Conservation (phyloP, 2,888 invertebrate genomes). For the Perithous albicinctus region DNA sequence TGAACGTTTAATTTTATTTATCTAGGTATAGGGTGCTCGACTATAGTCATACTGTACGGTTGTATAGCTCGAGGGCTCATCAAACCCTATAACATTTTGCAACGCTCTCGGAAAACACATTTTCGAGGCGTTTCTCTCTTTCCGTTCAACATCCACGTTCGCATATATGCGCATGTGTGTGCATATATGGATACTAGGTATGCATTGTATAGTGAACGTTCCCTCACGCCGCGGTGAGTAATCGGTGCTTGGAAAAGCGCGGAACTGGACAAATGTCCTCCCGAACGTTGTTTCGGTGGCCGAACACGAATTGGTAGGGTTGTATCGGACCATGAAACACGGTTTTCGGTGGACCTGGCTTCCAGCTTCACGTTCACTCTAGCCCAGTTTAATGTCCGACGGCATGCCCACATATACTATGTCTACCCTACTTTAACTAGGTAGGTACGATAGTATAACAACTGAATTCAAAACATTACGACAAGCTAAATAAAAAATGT, state of each 20-base stretch:
- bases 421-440: slow-evolving; percentile 31
- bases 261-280: slow-evolving; percentile 67
- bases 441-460: neutral
- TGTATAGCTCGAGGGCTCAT: slow-evolving; percentile 66
- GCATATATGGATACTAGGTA: slow-evolving; percentile 17
- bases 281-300: slow-evolving; percentile 68
- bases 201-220: slow-evolving; percentile 35
- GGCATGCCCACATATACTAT: slow-evolving; percentile 16
- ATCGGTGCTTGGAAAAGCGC: slow-evolving; percentile 67
- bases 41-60: slow-evolving; percentile 19
- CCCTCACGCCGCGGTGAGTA: slow-evolving; percentile 60
- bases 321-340: slow-evolving; percentile 65
- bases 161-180: slow-evolving; percentile 4
- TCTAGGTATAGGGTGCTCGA: slow-evolving; percentile 27
- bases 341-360: slow-evolving; percentile 45
- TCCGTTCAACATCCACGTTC: slow-evolving; percentile 38
- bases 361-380: slow-evolving; percentile 32
- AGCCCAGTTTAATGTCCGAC: slow-evolving; percentile 31
- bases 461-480: neutral
- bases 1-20: slow-evolving; percentile 57
- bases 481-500: neutral
- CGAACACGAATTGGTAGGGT: slow-evolving; percentile 66
- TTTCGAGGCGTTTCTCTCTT: slow-evolving; percentile 40
- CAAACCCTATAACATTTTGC: slow-evolving; percentile 67
- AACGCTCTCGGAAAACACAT: slow-evolving; percentile 54